Base-by-base conservation (phyloP, 2,797 vertebrate genomes). In the Scolopax rusticola region DNA sequence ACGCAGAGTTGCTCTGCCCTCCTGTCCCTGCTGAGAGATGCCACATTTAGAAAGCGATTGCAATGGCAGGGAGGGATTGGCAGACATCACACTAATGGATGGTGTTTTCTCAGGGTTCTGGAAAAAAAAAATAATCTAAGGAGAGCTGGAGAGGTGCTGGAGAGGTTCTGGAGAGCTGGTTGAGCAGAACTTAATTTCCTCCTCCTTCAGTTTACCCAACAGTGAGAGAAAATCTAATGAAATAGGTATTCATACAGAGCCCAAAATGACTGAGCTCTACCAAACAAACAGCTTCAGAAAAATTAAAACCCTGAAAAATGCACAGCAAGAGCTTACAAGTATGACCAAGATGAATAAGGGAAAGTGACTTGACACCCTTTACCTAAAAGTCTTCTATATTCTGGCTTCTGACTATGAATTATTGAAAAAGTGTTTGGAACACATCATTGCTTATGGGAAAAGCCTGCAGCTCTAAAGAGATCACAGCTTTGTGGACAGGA, bases 361-460 rank as follows among this genome's bases (percentile, higher is more conserved):
- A 87, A 91, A 73, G 19, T 48, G 17, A 87, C 25, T 59, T 73
- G 60, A 73, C 43, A 56, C 19, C 41, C 20, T 87, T 50, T 65
- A 56, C 51, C 81, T 89, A 48, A 40, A 95, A 80, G 79, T 74
- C 33, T 75, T 84, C 63, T 50, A n/a, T 45, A 77, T 78, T 89
- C 41, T 73, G 69, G 16, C 17, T 92, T 70, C 56, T 83, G 65
- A 65, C 41, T 57, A 74, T 77, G 59, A 94, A 93, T 87, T 92
- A 84, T 94, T 93, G 81, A 59, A 74, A 75, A 91, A 12, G 3
- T 12, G 12, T 79, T 84, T 70, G 48, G 48, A 95, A 93, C 95
- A 84, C 7, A 48, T 76, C 28, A 69, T 67, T 0, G 0, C 27
- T 81, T 89, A 48, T 20, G 32, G 36, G 48, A 82, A 84, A 96